Conservation (phyloP, 1,140 invertebrate genomes). For the Neuroterus valhalla region DNA sequence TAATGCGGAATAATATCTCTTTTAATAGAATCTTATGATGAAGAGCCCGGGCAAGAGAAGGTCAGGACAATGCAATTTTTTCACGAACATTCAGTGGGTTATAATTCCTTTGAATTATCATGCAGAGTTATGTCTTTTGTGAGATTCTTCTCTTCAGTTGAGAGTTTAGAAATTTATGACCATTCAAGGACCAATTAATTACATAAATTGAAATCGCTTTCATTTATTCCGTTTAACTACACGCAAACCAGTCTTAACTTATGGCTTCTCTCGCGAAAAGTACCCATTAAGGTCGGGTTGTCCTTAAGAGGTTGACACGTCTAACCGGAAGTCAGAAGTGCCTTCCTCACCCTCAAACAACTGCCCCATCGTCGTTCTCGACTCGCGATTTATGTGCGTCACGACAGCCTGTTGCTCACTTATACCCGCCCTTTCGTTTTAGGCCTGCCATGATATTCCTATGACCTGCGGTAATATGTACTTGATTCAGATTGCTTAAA, state of each 20-base stretch:
- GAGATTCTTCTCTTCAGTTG: too few relatives aligned
- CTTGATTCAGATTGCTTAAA: conserved; percentile 17
- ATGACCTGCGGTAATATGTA: neutral
- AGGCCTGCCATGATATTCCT: conserved; percentile 40
- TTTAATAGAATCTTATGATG: neutral
- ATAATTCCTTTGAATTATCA: too few relatives aligned
- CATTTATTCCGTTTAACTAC: neutral
- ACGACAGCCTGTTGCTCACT: conserved; percentile 70
- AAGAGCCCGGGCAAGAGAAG: neutral
- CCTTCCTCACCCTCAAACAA: conserved; percentile 48
- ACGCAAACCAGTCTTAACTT: neutral
- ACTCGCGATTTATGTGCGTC: conserved; percentile 67
- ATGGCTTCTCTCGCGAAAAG: conserved; percentile 1
- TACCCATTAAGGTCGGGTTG: conserved; percentile 23
- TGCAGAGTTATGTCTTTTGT: too few relatives aligned
- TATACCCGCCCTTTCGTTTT: conserved; percentile 42
- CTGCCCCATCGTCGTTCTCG: conserved; percentile 47
- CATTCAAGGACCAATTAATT: neutral
- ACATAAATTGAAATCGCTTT: neutral
- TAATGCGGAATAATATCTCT: conserved; percentile 45
- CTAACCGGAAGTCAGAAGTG: conserved; percentile 55
- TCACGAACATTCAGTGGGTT: too few relatives aligned
- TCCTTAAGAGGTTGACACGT: conserved; percentile 47
- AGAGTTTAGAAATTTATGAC: neutral
- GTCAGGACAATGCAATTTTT: neutral